phyloP scores from a whole-genome alignment of 2,888 invertebrate species.

The Scaptomyza flava region DNA sequence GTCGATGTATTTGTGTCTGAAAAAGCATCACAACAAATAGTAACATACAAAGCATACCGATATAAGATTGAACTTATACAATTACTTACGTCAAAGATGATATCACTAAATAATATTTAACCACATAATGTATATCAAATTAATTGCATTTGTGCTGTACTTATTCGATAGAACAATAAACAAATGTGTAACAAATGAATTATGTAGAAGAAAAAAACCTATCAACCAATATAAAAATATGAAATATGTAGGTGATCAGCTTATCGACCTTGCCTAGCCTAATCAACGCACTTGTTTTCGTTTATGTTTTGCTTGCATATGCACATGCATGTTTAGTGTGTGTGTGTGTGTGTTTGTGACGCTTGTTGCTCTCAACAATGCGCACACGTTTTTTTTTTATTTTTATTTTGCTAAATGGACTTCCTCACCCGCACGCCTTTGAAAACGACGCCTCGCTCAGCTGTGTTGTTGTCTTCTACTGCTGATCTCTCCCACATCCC shows the following conservation, averaged over 20 bases:
- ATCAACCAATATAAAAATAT: not conserved
- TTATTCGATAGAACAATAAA: constrained; percentile 9
- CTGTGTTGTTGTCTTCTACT: constrained; percentile 28
- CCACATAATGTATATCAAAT: not conserved
- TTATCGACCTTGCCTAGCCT: constrained; percentile 25
- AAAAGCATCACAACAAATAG: constrained; percentile 29
- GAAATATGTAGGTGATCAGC: constrained; percentile 15
- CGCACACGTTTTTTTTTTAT: constrained; percentile 27
- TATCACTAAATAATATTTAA: no score
- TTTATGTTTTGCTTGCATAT: constrained; percentile 38
- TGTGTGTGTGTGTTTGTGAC: constrained; percentile 13
- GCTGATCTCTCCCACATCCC: constrained; percentile 42
- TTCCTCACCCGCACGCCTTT: constrained; percentile 55
- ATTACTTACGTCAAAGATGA: not conserved
- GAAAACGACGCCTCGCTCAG: constrained; percentile 33
- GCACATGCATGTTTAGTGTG: not conserved
- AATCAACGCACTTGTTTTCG: constrained; percentile 61
- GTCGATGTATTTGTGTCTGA: constrained; percentile 18
- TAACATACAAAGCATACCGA: not conserved
- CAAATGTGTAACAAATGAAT: not conserved
- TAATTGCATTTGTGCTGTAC: not conserved
- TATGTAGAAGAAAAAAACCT: not conserved
- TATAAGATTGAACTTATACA: not conserved
- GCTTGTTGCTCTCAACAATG: constrained; percentile 19
- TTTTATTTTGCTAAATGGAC: constrained; percentile 8